A percentile compares a stretch with the other conserved stretches of the same genome.
phyloP scores from a whole-genome alignment of 2,888 invertebrate species.

The Synanthedon formicaeformis region DNA sequence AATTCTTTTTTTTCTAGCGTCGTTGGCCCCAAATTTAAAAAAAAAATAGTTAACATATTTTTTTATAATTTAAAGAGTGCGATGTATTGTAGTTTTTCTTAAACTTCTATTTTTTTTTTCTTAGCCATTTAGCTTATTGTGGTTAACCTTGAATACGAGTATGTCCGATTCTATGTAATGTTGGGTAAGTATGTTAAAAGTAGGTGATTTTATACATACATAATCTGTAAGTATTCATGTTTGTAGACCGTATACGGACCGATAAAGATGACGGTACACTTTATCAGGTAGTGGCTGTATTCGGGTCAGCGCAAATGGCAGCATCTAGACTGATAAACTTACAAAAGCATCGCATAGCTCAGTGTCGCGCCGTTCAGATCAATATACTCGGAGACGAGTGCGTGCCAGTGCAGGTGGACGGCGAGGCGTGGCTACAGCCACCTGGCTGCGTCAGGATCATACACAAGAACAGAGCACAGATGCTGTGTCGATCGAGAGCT shows the following conservation, averaged over 20 bases:
- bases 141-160: too few species aligned
- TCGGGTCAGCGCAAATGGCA: constrained; percentile 98
- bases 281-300: constrained; percentile 84
- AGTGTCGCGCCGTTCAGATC: constrained; percentile 95
- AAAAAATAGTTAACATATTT: too few species aligned
- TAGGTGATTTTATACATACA: too few species aligned
- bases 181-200: too few species aligned
- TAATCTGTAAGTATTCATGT: too few species aligned
- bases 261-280: not conserved
- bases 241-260: not conserved
- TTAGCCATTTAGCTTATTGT: too few species aligned
- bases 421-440: constrained; percentile 98
- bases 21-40: too few species aligned
- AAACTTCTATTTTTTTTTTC: too few species aligned
- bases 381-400: constrained; percentile 93
- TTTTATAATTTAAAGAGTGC: too few species aligned
- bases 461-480: constrained; percentile 97
- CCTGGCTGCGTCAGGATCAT: constrained; percentile 96
- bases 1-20: too few species aligned
- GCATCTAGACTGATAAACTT: constrained; percentile 94
- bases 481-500: constrained; percentile 91
- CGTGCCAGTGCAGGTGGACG: constrained; percentile 96
- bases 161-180: too few species aligned
- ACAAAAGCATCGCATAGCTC: constrained; percentile 97
- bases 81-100: too few species aligned